A percentile compares a stretch with the other conserved stretches of the same genome.
These are phyloP conservation scores for Naso thynnoides DNA, from an alignment of 2,797 vertebrate species.

Conservation along the genomic window DNA sequence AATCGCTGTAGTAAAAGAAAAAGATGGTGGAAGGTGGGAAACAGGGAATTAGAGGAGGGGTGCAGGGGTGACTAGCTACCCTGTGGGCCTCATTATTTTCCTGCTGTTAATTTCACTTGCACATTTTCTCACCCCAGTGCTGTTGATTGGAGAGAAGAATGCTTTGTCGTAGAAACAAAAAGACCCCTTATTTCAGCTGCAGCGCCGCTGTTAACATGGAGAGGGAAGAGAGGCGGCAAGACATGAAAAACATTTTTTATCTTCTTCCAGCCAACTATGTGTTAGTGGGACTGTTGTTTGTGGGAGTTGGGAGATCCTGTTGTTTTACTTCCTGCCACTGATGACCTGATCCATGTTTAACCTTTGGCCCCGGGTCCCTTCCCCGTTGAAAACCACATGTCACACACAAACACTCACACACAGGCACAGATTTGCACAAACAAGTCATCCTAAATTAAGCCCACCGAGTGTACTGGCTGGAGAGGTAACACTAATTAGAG, in stretches of 20 bases:
- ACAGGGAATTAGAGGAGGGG: slow-evolving; percentile 79
- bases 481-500: slow-evolving; percentile 80
- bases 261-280: slow-evolving; percentile 36
- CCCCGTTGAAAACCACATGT: slow-evolving; percentile 73
- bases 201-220: slow-evolving; percentile 27
- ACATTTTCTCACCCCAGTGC: slow-evolving; percentile 87
- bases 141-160: slow-evolving; percentile 85
- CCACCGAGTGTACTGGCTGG: slow-evolving; percentile 65
- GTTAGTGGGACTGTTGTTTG: slow-evolving; percentile 52
- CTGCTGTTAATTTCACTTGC: slow-evolving; percentile 87
- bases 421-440: slow-evolving; percentile 56
- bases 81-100: slow-evolving; percentile 90
- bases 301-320: slow-evolving; percentile 78
- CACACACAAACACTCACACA: slow-evolving; percentile 63
- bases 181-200: slow-evolving; percentile 65
- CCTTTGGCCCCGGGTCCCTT: slow-evolving; percentile 78
- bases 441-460: slow-evolving; percentile 68
- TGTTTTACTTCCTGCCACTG: slow-evolving; percentile 85
- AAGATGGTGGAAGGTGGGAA: slow-evolving; percentile 83
- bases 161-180: slow-evolving; percentile 79
- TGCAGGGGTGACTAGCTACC: slow-evolving; percentile 85
- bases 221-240: slow-evolving; percentile 16
- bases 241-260: slow-evolving; percentile 30
- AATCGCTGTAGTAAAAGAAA: slow-evolving; percentile 68
- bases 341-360: slow-evolving; percentile 85